phyloP scores from a whole-genome alignment of 2,113 vertebrate species.

The Halichoeres trimaculatus region DNA sequence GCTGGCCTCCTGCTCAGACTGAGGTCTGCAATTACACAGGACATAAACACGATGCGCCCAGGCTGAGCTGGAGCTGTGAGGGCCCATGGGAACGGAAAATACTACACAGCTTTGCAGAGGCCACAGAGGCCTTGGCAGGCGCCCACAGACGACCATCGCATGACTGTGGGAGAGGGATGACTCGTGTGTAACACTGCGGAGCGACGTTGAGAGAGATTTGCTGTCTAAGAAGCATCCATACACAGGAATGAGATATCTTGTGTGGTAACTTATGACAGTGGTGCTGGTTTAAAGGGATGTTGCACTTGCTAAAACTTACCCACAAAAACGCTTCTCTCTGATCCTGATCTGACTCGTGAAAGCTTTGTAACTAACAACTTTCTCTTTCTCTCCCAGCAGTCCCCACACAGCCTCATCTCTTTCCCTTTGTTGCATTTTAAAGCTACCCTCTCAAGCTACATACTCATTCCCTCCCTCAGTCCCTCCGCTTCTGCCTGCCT shows the following conservation, averaged over 20 bases:
- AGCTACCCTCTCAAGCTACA: slow-evolving; percentile 19
- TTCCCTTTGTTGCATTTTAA: background rate
- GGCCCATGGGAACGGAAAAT: slow-evolving; percentile 70
- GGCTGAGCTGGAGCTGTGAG: slow-evolving; percentile 57
- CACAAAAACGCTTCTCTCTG: too few species aligned
- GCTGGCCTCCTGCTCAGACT: slow-evolving; percentile 75
- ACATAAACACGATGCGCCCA: slow-evolving; percentile 76
- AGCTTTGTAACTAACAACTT: slow-evolving; percentile 21
- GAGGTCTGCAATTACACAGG: slow-evolving; percentile 82
- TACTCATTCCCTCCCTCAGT: background rate
- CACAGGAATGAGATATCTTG: slow-evolving; percentile 19
- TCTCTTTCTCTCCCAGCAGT: slow-evolving; percentile 13
- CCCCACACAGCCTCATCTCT: slow-evolving; percentile 35
- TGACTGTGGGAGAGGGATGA: slow-evolving; percentile 70
- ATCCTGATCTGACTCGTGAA: too few species aligned
- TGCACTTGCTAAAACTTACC: too few species aligned
- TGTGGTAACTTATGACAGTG: background rate
- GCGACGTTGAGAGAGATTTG: slow-evolving; percentile 28
- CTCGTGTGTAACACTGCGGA: slow-evolving; percentile 25
- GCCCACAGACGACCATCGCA: slow-evolving; percentile 50
- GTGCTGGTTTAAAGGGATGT: background rate
- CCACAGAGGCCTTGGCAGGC: slow-evolving; percentile 67
- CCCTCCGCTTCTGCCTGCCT: background rate
- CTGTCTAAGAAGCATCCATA: slow-evolving; percentile 27
- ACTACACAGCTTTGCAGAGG: slow-evolving; percentile 55